Evolutionary conservation across 53 echinoderm and acorn worm genomes (phyloP), one percentile per base, ranked within the genome.

Genomic region (Temnopleurus reevesii): DNA sequence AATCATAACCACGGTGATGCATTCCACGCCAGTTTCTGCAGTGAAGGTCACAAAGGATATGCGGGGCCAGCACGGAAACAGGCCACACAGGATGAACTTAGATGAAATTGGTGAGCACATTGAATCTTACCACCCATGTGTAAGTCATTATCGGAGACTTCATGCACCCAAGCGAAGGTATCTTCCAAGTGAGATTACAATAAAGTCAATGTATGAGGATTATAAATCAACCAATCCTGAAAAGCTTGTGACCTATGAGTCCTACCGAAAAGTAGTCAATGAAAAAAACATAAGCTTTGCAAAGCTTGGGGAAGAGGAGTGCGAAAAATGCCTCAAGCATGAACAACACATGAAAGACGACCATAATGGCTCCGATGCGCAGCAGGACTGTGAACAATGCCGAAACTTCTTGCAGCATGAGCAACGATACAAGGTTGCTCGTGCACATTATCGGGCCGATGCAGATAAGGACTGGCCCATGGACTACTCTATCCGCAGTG

Each of bases 231-330:
- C 13, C 17, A 5, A 55, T 18, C 55, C 55, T 4, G n/a, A n/a
- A 55, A 55, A 18, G 18, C 21, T 4, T 55, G 55, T 55, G 55
- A 18, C 4, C 17, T 12, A 17, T 8, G 0, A 77, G 1, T 1
- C 0, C 5, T 77, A 77, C 21, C 38, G 77, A 43, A 77, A 77
- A n/a, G 44, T 34, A 18, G 23, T 77, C 44, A 38, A 24, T 9
- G 45, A 77, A 23, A 36, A 43, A 45, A 77, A 77, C 45, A 43
- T 77, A 36, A 0, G 43, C 8, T 77, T 45, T 43, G 45, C 45
- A 4, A 77, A 77, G 44, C 65, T 77, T 41, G 77, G 77, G 21
- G 77, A 77, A 21, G 77, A 77, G 18, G 45, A 45, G 38, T 77
- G 77, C n/a, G 45, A 77, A n/a, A 4, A 9, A 5, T 77, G 77